Evolutionary conservation across 2,113 vertebrate genomes (phyloP), one percentile per base, ranked within the genome.

Genomic region (Urocolius indicus): DNA sequence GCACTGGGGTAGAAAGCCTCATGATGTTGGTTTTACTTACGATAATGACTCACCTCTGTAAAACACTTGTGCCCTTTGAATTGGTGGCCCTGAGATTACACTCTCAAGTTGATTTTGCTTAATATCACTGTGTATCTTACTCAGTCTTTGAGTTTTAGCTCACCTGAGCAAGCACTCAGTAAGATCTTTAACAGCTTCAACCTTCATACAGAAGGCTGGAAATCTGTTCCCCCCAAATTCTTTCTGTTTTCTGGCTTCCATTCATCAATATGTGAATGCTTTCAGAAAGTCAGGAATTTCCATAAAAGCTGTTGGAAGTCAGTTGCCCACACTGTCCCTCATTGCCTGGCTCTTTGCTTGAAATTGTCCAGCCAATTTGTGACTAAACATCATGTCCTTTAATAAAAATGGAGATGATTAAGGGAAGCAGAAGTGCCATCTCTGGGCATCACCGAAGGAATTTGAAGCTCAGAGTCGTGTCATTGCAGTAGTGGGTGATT

Each of bases 351-450:
- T 88, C 69, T 78, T 21, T 22, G 71, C 30, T 8, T 41, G n/a
- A 66, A 86, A 73, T 27, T 83, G n/a, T 73, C 30, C 94, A 78
- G 93, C 61, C 93, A 80, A 48, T 43, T 74, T 89, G 59, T 90
- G 91, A 85, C 69, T 81, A 58, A 87, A 58, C 52, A 34, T 71
- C 11, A 1, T 20, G 65, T 83, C 91, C 87, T 85, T 74, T 66
- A n/a, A 16, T 59, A 57, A 66, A 9, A 89, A 80, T n/a, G 38
- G 46, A 9, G 13, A 5, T 18, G 67, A 52, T 43, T 12, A 22
- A 76, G 66, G 72, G 55, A 36, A 48, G 77, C 72, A 43, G 34
- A n/a, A 27, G 58, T 87, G 86, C 90, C 75, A 58, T 75, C 66
- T 88, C 84, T 41, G 41, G n/a, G 58, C 11, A 10, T 34, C 18